These are phyloP conservation scores for Phenacoccus solenopsis DNA, from an alignment of 1,140 invertebrate genomes.

Conservation along the genomic window DNA sequence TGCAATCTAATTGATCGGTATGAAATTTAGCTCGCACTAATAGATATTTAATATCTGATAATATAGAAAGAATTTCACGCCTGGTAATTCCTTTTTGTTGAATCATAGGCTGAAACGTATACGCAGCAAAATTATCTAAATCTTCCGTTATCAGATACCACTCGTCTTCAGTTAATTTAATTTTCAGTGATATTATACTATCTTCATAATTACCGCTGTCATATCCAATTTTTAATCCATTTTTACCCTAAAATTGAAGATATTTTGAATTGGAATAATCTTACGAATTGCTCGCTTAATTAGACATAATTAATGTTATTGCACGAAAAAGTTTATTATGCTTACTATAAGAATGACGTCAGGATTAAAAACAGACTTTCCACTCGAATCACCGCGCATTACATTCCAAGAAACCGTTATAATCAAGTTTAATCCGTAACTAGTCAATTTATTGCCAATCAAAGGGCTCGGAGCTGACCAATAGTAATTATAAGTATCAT, in stretches of 20 bases:
- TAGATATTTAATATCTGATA: slow-evolving; percentile 65
- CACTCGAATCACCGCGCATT: slow-evolving; percentile 75
- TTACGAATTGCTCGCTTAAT: too few relatives aligned
- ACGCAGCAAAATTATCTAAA: slow-evolving; percentile 43
- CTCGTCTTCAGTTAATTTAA: slow-evolving; percentile 49
- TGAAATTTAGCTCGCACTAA: slow-evolving; percentile 85
- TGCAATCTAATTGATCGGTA: slow-evolving; percentile 82
- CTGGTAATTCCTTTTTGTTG: slow-evolving; percentile 50
- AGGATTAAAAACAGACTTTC: slow-evolving; percentile 64
- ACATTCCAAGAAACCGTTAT: slow-evolving; percentile 72
- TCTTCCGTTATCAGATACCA: slow-evolving; percentile 60
- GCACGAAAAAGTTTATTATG: neutral
- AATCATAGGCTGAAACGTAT: slow-evolving; percentile 27
- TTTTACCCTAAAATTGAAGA: slow-evolving; percentile 41
- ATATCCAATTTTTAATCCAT: slow-evolving; percentile 55
- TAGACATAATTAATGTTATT: neutral
- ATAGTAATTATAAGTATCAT: slow-evolving; percentile 61
- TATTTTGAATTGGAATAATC: too few relatives aligned
- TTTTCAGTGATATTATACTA: slow-evolving; percentile 42
- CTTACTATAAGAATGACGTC: slow-evolving; percentile 73
- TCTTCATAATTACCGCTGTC: slow-evolving; percentile 45
- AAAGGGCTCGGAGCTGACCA: slow-evolving; percentile 73
- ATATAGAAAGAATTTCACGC: slow-evolving; percentile 65
- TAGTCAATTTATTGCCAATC: slow-evolving; percentile 56
- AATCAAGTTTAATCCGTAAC: slow-evolving; percentile 70